Percentiles rank a stretch among this genome's conserved stretches.
Conservation (phyloP, 53 echinoderm and acorn worm species). For the Echinometra lucunter region DNA sequence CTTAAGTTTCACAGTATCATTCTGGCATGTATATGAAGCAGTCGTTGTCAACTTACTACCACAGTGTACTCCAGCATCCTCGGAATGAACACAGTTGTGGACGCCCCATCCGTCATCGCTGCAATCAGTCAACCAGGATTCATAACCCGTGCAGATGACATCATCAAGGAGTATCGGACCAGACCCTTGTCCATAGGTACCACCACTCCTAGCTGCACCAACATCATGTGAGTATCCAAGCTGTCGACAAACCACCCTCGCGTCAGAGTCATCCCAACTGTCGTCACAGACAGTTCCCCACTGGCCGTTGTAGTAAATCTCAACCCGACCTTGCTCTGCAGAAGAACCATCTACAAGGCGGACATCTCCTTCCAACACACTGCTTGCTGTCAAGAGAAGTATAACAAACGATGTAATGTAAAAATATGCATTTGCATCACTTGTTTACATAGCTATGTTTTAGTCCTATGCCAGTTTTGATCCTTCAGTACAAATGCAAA, state of each 20-base stretch:
- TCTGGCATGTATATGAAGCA: too few species aligned
- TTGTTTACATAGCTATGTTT: too few species aligned
- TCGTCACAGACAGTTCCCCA: conserved; percentile 29
- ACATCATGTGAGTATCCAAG: not conserved
- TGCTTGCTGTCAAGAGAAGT: too few species aligned
- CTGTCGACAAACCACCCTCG: not conserved
- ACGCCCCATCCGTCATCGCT: not conserved
- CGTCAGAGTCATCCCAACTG: not conserved
- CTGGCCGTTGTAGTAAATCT: not conserved
- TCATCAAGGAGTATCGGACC: not conserved
- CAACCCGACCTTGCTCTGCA: not conserved
- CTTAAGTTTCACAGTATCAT: too few species aligned
- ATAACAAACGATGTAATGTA: too few species aligned
- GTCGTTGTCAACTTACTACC: not conserved
- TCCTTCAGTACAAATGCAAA: too few species aligned
- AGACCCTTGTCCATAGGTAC: not conserved
- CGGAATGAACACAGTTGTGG: not conserved
- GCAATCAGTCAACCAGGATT: not conserved
- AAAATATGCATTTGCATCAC: too few species aligned
- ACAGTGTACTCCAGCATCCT: not conserved
- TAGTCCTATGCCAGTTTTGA: too few species aligned
- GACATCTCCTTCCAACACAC: not conserved
- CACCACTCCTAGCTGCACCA: not conserved
- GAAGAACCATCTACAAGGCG: not conserved
- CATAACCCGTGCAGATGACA: not conserved